Conservation (phyloP, 2,888 invertebrate genomes). For the Meandrusa payeni region DNA sequence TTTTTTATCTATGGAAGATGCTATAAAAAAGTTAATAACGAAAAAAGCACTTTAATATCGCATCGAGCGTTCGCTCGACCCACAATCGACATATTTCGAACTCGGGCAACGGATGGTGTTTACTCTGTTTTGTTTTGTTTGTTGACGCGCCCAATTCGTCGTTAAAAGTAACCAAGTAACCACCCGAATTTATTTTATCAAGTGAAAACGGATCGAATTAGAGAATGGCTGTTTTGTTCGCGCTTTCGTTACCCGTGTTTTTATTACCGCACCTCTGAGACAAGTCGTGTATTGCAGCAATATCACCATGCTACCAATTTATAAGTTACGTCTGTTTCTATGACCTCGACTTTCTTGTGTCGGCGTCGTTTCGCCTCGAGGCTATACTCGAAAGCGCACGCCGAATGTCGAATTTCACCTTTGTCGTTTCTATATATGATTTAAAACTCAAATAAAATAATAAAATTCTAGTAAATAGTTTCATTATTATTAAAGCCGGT, state of each 20-base stretch:
- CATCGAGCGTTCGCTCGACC: slow-evolving; percentile 21
- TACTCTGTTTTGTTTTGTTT: slow-evolving; percentile 27
- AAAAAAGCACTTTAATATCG: slow-evolving; percentile 18
- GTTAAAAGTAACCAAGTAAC: slow-evolving; percentile 12
- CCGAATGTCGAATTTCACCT: slow-evolving; percentile 43
- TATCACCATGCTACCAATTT: slow-evolving; percentile 13
- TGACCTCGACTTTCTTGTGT: slow-evolving; percentile 34
- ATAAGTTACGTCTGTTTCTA: slow-evolving; percentile 30
- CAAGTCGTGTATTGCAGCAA: slow-evolving; percentile 17
- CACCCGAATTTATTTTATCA: slow-evolving; percentile 17
- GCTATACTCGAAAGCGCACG: slow-evolving; percentile 47
- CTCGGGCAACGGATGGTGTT: slow-evolving; percentile 30
- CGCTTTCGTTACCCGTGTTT: slow-evolving; percentile 12
- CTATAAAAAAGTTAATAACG: slow-evolving; percentile 7
- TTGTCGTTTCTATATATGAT: slow-evolving; percentile 27
- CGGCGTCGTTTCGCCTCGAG: slow-evolving; percentile 38
- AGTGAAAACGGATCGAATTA: slow-evolving; percentile 26
- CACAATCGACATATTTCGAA: slow-evolving; percentile 23
- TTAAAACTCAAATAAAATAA: no score
- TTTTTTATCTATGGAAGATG: slow-evolving; percentile 2
- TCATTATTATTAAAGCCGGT: no score
- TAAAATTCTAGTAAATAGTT: no score
- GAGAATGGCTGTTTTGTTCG: slow-evolving; percentile 8
- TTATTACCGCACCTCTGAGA: slow-evolving; percentile 8
- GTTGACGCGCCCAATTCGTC: slow-evolving; percentile 29